Base-by-base conservation (phyloP, 1,140 invertebrate species). In the Phortica variegata region DNA sequence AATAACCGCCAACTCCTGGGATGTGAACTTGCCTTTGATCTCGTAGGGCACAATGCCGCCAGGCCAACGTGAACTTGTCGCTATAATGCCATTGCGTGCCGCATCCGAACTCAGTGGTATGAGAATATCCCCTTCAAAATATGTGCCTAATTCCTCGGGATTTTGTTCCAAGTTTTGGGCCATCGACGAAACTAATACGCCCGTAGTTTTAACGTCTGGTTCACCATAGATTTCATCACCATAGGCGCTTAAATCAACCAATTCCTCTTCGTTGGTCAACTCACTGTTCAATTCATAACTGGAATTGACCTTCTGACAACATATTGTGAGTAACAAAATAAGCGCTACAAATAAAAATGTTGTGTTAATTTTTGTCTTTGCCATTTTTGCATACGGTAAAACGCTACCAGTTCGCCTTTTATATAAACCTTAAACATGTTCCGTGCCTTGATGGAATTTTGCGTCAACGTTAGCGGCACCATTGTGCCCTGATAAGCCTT, bases 61-160 rank as follows among this genome's bases (percentile, higher is more conserved):
- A 0, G 84, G 80, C 87, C 87, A 90, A 12, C 82, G 75, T 0
- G 76, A 75, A 0, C 78, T 74, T 3, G 82, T 66, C 2, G 80
- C 79, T 20, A 79, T 74, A 0, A 89, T 56, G 0, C 87, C 88
- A 58, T 89, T 90, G 2, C 65, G 49, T 16, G 47, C 50, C 12
- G 43, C 43, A 58, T 56, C 1, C 2, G 18, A 53, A 15, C 86
- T 59, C 84, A 86, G 16, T 80, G 86, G 71, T 86, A 83, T 8
- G 74, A 79, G 61, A 84, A 90, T 21, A 77, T 81, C 10, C 81
- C 88, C 88, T 61, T 90, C 85, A 0, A 79, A 77, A 60, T 89
- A 90, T 2, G 80, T 79, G 1, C 87, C 86, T 44, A 87, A 66
- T 61, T 90, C 88, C 61, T 90, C 88, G 0, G 87, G 87, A 65